Percentiles rank a stretch among this genome's conserved stretches.
Conservation (phyloP, 2,888 invertebrate species). For the Atherix ibis region DNA sequence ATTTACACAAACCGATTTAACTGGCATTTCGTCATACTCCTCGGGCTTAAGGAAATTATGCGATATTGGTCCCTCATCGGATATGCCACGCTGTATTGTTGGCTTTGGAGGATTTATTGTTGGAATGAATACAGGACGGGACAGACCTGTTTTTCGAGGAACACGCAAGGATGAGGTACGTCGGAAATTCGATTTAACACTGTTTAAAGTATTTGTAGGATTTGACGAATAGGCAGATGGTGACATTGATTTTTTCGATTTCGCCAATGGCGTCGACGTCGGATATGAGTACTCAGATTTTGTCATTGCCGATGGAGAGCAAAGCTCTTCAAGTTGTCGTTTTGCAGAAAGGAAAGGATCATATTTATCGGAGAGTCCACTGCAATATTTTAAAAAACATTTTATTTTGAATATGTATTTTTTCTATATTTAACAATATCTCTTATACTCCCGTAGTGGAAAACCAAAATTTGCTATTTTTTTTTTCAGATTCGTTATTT, state of each 20-base stretch:
- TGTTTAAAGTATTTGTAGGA: conserved; percentile 14
- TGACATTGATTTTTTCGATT: conserved; percentile 16
- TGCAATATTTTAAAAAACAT: conserved; percentile 9
- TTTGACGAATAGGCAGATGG: conserved; percentile 20
- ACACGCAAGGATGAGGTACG: conserved; percentile 29
- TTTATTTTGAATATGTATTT: no score
- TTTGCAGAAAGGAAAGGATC: conserved; percentile 68
- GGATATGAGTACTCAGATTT: conserved; percentile 21
- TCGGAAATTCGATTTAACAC: conserved; percentile 23
- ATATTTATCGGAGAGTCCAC: conserved; percentile 34
- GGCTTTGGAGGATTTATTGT: conserved; percentile 13
- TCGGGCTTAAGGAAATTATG: conserved; percentile 30
- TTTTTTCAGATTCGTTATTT: no score
- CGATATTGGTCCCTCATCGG: conserved; percentile 33
- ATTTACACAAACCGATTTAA: conserved; percentile 29
- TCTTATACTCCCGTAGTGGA: no score
- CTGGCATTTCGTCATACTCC: conserved; percentile 33
- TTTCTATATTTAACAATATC: no score
- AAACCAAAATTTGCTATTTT: no score
- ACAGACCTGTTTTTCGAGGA: conserved; percentile 24
- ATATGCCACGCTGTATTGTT: conserved; percentile 31
- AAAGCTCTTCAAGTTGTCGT: conserved; percentile 65
- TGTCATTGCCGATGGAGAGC: conserved; percentile 45
- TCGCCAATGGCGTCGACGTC: conserved; percentile 16
- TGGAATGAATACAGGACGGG: conserved; percentile 19